Evolutionary conservation across 2,113 vertebrate genomes (phyloP), one percentile per base, ranked within the genome.

Genomic region (Rhea pennata): DNA sequence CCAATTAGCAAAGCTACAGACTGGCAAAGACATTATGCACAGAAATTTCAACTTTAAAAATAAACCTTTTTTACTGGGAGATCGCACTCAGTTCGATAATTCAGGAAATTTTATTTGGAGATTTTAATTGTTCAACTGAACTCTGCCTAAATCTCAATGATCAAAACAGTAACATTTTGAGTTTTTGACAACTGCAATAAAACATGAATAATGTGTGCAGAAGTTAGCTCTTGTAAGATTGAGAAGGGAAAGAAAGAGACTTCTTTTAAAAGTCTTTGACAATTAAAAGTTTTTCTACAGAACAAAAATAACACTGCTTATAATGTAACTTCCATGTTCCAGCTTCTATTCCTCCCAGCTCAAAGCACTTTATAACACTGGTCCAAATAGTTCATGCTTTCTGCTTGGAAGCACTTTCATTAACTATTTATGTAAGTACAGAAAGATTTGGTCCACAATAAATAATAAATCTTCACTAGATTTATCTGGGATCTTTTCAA

Each of bases 121-220:
- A 97, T 98, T 99, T 99, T 99, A 99, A 98, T 98, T 99, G 98
- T 98, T 99, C 98, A 98, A 97, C 96, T 99, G 98, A 99, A 99
- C 97, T 98, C 98, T 84, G 98, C 98, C 98, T 98, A 90, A 97
- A 97, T 98, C 84, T 98, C 98, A 98, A 98, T 98, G 99, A 99
- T 98, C 98, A 98, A 97, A 98, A 98, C 98, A 98, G 98, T 97
- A 98, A 98, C 97, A 98, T 59, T 36, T 36, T 88, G 67, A 56
- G 12, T 26, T 98, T 98, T 96, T 98, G 98, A 99, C 98, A 99
- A 98, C 96, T 97, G 98, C 98, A 99, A 98, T 98, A 98, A 98
- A 99, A 98, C 97, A 98, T 86, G 95, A 92, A 86, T 88, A 95
- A 94, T 24, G 51, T 95, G 94, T 95, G 70, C 95, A 98, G 97